Evolutionary conservation across 2,888 invertebrate species (phyloP), one percentile per base, ranked within the genome.

Genomic region (Acheta domesticus): DNA sequence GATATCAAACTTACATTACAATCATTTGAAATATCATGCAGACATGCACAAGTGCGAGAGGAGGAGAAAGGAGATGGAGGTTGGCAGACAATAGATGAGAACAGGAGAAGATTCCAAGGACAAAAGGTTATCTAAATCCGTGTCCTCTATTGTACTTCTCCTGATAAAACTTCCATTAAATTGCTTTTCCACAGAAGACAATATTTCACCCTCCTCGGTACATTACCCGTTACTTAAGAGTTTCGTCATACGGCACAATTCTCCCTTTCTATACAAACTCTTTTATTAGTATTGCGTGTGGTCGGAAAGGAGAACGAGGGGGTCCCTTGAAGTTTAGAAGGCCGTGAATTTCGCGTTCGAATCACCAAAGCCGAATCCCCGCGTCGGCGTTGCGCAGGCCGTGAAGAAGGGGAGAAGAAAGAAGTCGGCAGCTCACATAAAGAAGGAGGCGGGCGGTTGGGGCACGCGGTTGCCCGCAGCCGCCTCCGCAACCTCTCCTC

Each of bases 281-380:
- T 62, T 62, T 62, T 62, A 62, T 62, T 14, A 19, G 62, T 62
- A 36, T 36, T 36, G 62, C n/a, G 62, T 62, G 62, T 62, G 62
- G 14, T n/a, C 62, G 62, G 62, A n/a, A 62, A 14, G 62, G 14
- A 62, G 14, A 62, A 62, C 36, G 62, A 14, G 62, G 62, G 62
- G 62, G 62, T 62, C n/a, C 62, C n/a, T 62, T 62, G 62, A 36
- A 62, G 62, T 11, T n/a, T n/a, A 62, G 62, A 62, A n/a, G 62
- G 62, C 62, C 62, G 62, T 62, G 62, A 62, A 62, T 62, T 62
- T 62, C 62, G n/a, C 62, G 62, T 62, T 62, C 62, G 62, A 62
- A 62, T 62, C 62, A 19, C 62, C 62, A 62, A 62, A 62, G 62
- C 62, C 62, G n/a, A 62, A 62, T n/a, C 62, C n/a, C 62, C n/a